Conservation (phyloP, 2,113 vertebrate genomes). For the Mastomys coucha region DNA sequence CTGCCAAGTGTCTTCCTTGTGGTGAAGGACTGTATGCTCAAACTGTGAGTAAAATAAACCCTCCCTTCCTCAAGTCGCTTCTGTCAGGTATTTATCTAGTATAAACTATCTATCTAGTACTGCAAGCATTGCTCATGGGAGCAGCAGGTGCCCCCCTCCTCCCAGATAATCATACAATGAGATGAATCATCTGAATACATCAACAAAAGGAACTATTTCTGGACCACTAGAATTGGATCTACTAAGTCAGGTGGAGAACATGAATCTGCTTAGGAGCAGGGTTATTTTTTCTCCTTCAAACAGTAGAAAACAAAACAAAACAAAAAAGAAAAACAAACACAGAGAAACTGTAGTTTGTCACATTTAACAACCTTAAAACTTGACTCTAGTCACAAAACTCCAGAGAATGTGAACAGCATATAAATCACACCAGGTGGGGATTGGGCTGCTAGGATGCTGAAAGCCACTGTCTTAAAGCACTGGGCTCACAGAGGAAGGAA, state of each 20-base stretch:
- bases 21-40: not conserved
- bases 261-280: not conserved
- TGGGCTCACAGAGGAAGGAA: not conserved
- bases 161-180: not conserved
- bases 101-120: not conserved
- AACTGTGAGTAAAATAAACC: not conserved
- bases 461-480: too few species aligned
- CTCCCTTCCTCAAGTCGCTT: not conserved
- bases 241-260: not conserved
- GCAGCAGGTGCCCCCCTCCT: not conserved
- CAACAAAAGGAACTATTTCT: conserved; percentile 55
- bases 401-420: not conserved
- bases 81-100: not conserved
- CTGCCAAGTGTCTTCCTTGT: not conserved
- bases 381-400: conserved; percentile 33
- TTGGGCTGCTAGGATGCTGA: not conserved
- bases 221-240: not conserved
- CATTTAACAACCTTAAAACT: conserved; percentile 40
- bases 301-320: not conserved
- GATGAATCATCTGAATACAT: conserved; percentile 26
- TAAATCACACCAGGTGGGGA: not conserved
- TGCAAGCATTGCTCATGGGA: not conserved
- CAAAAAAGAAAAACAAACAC: conserved; percentile 38
- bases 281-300: not conserved
- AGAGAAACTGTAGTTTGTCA: conserved; percentile 16